A percentile compares a stretch with the other conserved stretches of the same genome.
Evolutionary conservation across 2,113 vertebrate genomes (phyloP).

Genomic region (Thryonomys swinderianus): DNA sequence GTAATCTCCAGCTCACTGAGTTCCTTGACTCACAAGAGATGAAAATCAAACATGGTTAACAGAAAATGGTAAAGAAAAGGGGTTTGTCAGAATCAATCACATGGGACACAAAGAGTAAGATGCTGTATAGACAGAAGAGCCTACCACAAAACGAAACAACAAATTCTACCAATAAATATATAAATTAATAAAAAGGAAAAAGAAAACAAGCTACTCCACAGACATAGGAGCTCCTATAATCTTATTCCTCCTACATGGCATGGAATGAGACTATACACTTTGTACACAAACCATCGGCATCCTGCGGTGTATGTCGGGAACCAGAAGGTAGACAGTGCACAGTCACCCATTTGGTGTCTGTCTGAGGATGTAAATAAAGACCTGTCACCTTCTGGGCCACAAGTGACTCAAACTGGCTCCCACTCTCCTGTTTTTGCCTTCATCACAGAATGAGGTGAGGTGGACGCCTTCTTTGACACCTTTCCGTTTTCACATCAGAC

Average conservation of each 20-base stretch:
- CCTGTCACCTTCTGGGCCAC: not conserved
- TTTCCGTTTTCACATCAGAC: not conserved
- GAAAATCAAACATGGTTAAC: not conserved
- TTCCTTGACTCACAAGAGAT: not conserved
- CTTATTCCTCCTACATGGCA: no score
- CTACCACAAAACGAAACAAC: not conserved
- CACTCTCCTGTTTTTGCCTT: not conserved
- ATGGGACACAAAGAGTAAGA: not conserved
- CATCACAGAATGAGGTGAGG: not conserved
- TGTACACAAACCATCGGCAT: not conserved
- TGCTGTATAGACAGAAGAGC: not conserved
- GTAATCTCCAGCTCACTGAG: not conserved
- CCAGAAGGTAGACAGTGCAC: not conserved
- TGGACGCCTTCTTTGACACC: not conserved
- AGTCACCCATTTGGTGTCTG: not conserved
- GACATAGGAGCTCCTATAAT: not conserved
- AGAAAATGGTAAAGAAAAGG: not conserved
- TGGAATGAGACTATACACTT: not conserved
- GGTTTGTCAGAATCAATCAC: no score
- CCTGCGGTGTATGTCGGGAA: not conserved
- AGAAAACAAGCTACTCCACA: not conserved
- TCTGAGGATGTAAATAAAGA: not conserved
- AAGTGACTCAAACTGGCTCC: not conserved
- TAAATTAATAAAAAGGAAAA: no score
- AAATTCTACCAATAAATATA: no score